These are phyloP conservation scores for Thereva nobilitata DNA, from an alignment of 2,888 invertebrate genomes.

Conservation along the genomic window DNA sequence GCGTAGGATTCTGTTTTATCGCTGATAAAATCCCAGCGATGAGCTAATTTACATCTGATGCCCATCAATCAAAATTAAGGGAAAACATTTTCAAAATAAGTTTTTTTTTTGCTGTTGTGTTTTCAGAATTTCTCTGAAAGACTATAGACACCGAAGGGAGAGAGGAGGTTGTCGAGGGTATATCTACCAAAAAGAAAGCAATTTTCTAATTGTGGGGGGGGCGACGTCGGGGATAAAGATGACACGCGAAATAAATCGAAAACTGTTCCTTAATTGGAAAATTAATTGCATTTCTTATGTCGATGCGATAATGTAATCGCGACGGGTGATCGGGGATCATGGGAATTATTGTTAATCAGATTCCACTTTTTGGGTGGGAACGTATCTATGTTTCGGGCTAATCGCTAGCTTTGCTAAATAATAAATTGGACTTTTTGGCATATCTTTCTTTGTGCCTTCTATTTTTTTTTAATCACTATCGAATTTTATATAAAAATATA, in stretches of 20 bases:
- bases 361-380: background rate
- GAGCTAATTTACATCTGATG: slow-evolving; percentile 32
- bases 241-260: slow-evolving; percentile 25
- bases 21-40: background rate
- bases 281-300: slow-evolving; percentile 22
- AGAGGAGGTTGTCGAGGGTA: too few relatives aligned
- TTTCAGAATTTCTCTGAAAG: background rate
- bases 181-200: too few relatives aligned
- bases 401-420: too few relatives aligned
- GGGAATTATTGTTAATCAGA: background rate
- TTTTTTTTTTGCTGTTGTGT: background rate
- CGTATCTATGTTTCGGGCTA: background rate
- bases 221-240: slow-evolving; percentile 24
- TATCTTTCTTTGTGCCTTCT: too few relatives aligned
- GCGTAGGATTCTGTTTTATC: slow-evolving; percentile 18
- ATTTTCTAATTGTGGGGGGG: slow-evolving; percentile 8
- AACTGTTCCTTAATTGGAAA: slow-evolving; percentile 25
- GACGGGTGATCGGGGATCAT: background rate
- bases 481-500: too few relatives aligned
- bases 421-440: too few relatives aligned
- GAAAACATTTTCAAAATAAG: slow-evolving; percentile 7
- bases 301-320: slow-evolving; percentile 12
- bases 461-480: too few relatives aligned
- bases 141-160: too few relatives aligned
- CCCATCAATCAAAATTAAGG: slow-evolving; percentile 27